Evolutionary conservation across 2,797 vertebrate species (phyloP), one percentile per base, ranked within the genome.

Genomic region (Falco columbarius): DNA sequence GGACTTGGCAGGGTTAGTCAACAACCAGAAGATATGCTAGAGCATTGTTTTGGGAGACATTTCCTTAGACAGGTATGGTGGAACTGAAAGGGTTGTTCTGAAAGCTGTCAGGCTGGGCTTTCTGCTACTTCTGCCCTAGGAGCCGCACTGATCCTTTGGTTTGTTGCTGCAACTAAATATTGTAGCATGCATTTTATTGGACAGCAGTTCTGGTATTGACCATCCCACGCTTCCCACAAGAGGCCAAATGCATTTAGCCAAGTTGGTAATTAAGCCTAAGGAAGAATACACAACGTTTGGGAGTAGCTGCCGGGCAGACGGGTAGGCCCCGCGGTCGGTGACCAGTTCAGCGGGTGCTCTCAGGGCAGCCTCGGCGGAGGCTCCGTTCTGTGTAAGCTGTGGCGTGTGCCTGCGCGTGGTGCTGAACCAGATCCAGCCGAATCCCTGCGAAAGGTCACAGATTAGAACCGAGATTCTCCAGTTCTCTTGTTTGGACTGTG

Each of bases 381-480:
- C 40, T 40, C 13, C 1, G 2, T 86, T 95, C 93, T 95, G 85
- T 91, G 94, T 94, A 77, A 91, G 46, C 13, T 72, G 14, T 27
- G 75, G 95, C 94, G 54, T 97, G 96, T 94, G 94, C 79, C 72
- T 96, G 92, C 94, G 27, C 89, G 94, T 80, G 68, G 47, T 77
- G 73, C 95, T 94, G 94, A 97, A 96, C 86, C 81, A 26, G 51
- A 77, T 89, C 94, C 95, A 94, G 77, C 91, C 96, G 92, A 91
- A 81, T 86, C 91, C 74, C 89, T 86, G 89, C 84, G 87, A 94
- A 93, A 93, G 93, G 97, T 95, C 79, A 76, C 91, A 89, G 89
- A 95, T 95, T 95, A 93, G 93, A 93, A 80, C 51, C 22, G 76
- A 93, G 86, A 93, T 95, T 80, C 92, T 91, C 74, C 54, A 42